Base-by-base conservation (phyloP, 2,113 vertebrate genomes). In the Prochilodus magdalenae region DNA sequence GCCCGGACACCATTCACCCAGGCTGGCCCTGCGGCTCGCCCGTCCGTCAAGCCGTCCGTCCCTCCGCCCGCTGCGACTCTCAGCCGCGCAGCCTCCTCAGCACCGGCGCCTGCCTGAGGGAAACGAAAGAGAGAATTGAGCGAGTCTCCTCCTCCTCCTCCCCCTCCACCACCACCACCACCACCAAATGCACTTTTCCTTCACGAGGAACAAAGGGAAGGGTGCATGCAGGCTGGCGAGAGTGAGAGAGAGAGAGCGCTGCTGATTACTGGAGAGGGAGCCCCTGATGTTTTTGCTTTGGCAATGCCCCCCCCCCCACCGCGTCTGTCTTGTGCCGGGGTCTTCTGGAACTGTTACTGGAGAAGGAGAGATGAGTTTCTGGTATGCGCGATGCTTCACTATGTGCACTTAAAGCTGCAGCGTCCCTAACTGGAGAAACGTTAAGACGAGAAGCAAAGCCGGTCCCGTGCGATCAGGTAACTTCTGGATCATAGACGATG, bases 351-450 rank as follows among this genome's bases (percentile, higher is more conserved):
- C 85, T 90, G 89, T 87, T 88, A 86, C 22, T 84, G 85, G 87
- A 87, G 86, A 90, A 88, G 81, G 73, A 87, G 80, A 90, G 79
- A 88, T 72, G 70, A 92, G 88, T 93, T 92, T 86, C 83, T 91
- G 90, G 84, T 89, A 88, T 93, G 91, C 87, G 88, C 84, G 79
- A 84, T 79, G 81, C 89, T 49, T 88, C 83, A 86, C 83, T 88
- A 77, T 89, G 86, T 89, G 86, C 83, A 88, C 87, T 92, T 89
- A 90, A 90, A 91, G 89, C 88, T 89, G 91, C 92, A 93, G 93
- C 83, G 86, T 83, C 83, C 84, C 59, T 47, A 53, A 76, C 55
- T 6, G 72, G 18, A 53, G 27, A 65, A 36, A 20, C 57, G 47
- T 49, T 65, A 51, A 29, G 73, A 30, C 62, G 40, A 40, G 33